Percentiles rank a stretch among this genome's conserved stretches.
phyloP scores from a whole-genome alignment of 2,113 vertebrate species.

The Pseudolaguvia tuberculata region DNA sequence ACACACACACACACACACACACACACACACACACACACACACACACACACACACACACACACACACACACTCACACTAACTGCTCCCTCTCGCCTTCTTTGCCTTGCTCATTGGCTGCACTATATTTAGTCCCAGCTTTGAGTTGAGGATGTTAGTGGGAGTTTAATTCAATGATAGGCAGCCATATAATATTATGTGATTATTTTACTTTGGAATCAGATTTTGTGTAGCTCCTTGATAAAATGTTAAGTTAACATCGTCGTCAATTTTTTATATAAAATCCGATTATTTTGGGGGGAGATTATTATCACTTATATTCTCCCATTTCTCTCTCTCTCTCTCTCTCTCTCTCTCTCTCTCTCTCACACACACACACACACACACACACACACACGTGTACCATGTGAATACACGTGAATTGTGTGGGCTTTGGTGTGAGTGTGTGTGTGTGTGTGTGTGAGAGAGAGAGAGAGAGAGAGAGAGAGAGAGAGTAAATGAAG shows the following conservation, averaged over 20 bases:
- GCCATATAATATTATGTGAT: not conserved
- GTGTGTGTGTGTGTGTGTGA: not conserved
- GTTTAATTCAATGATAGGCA: constrained; percentile 31
- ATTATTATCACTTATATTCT: not conserved
- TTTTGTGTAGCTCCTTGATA: not conserved
- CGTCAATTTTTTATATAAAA: not conserved
- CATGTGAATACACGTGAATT: not conserved
- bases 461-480: too few relatives aligned
- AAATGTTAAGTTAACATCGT: not conserved
- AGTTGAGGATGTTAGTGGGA: constrained; percentile 32
- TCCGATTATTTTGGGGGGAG: not conserved
- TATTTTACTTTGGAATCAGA: not conserved
- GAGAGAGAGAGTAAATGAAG: not conserved
- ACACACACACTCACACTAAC: not conserved
- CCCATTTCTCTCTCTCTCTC: not conserved
- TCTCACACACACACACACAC: not conserved
- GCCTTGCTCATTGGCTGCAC: constrained; percentile 32
- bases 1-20: too few relatives aligned
- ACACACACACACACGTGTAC: not conserved
- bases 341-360: not conserved
- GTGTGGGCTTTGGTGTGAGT: not conserved
- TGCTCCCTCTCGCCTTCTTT: too few relatives aligned
- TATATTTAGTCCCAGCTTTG: constrained; percentile 41
- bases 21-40: too few relatives aligned
- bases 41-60: too few relatives aligned